Evolutionary conservation across 1,140 invertebrate species (phyloP).

Genomic region (Drosophila arawakana): DNA sequence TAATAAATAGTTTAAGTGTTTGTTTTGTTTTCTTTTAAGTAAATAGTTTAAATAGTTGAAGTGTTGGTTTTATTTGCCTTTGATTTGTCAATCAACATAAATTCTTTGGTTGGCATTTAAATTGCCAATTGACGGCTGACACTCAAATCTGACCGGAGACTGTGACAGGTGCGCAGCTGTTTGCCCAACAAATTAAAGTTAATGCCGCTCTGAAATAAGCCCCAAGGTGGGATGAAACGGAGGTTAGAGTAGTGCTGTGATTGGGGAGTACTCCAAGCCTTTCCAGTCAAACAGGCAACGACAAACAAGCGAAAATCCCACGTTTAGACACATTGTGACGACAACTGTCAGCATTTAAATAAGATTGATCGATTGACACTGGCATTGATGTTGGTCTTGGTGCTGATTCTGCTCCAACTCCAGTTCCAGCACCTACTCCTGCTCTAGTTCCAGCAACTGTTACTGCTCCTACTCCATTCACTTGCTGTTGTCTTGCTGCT

Average conservation of each 20-base stretch:
- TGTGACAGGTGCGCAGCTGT: conserved; percentile 59
- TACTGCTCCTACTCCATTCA: not conserved
- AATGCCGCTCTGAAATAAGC: conserved; percentile 74
- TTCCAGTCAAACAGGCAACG: conserved; percentile 48
- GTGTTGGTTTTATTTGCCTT: conserved; percentile 31
- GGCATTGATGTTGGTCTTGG: conserved; percentile 33
- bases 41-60: conserved; percentile 7
- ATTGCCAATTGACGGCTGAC: conserved; percentile 43
- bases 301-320: conserved; percentile 50
- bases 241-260: not conserved
- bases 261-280: conserved; percentile 45
- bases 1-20: conserved; percentile 7
- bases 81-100: conserved; percentile 52
- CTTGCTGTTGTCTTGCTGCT: not conserved
- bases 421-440: conserved; percentile 3
- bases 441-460: not conserved
- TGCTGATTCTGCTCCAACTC: conserved; percentile 28
- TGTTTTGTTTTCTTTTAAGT: not conserved
- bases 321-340: conserved; percentile 64
- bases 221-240: not conserved
- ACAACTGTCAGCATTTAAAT: conserved; percentile 83
- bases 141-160: conserved; percentile 6
- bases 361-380: conserved; percentile 79
- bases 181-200: conserved; percentile 78
- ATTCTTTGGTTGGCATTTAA: conserved; percentile 48